A percentile compares a stretch with the other conserved stretches of the same genome.
These are phyloP conservation scores for Dascyllus trimaculatus DNA, from an alignment of 2,113 vertebrate species.

Conservation along the genomic window DNA sequence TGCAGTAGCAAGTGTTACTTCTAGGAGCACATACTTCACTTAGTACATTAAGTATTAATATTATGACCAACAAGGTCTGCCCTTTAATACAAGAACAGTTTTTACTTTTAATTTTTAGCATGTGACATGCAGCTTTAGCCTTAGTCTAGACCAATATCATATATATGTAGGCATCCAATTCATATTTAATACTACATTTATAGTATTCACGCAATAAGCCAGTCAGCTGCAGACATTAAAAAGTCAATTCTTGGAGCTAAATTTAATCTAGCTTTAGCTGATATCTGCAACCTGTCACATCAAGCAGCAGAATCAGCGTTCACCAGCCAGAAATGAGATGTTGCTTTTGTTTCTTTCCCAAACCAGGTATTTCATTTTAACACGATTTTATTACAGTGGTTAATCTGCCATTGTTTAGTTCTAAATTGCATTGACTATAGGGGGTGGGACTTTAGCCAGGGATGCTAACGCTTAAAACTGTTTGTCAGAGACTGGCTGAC, in stretches of 20 bases:
- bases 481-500: conserved; percentile 1
- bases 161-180: not conserved
- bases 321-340: not conserved
- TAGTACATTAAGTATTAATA: not conserved
- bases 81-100: not conserved
- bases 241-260: not conserved
- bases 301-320: not conserved
- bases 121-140: not conserved
- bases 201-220: not conserved
- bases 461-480: not conserved
- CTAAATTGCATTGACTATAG: too few relatives aligned
- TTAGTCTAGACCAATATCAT: not conserved
- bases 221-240: not conserved
- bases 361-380: not conserved
- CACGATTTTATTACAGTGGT: too few relatives aligned
- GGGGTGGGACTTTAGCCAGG: not conserved
- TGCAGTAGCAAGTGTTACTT: not conserved
- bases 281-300: not conserved
- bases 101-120: not conserved
- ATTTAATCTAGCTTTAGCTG: not conserved
- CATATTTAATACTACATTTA: not conserved
- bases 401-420: too few relatives aligned
- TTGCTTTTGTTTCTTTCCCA: not conserved
- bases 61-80: not conserved
- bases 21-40: not conserved